These are phyloP conservation scores for Odontomachus brunneus DNA, from an alignment of 1,140 invertebrate species.

Conservation along the genomic window DNA sequence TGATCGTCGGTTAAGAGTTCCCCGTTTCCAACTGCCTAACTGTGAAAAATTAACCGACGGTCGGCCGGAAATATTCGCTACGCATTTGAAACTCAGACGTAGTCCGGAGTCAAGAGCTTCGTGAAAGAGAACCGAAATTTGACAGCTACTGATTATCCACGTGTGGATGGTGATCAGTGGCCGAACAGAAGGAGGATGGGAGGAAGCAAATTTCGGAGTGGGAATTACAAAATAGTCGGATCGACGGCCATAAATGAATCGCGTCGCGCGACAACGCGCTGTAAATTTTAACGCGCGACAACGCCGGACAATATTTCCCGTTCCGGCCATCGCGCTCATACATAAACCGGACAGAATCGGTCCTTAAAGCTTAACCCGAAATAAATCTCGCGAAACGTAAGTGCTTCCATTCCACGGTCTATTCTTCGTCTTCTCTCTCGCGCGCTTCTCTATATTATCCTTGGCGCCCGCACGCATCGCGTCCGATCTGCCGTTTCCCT, in stretches of 20 bases:
- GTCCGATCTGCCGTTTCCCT: not conserved
- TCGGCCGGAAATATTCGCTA: not conserved
- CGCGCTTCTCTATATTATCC: constrained; percentile 19
- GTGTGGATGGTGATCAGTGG: no score
- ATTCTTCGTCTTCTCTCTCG: constrained; percentile 13
- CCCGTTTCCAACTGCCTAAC: constrained; percentile 24
- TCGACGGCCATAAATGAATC: constrained; percentile 44
- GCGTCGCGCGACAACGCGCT: constrained; percentile 10
- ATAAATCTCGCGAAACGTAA: constrained; percentile 45
- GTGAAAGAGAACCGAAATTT: no score
- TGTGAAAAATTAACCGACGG: constrained; percentile 43
- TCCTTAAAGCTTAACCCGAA: constrained; percentile 57
- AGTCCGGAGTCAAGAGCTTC: no score
- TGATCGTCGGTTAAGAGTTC: not conserved
- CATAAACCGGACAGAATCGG: constrained; percentile 58
- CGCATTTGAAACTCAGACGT: not conserved
- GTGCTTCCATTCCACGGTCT: constrained; percentile 40
- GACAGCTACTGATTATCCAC: no score
- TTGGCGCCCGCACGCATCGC: no score
- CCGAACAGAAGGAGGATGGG: no score
- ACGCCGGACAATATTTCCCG: constrained; percentile 54
- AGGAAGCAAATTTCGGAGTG: not conserved
- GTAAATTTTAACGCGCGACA: constrained; percentile 47
- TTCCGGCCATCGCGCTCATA: constrained; percentile 42
- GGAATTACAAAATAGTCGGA: not conserved